Evolutionary conservation across 2,113 vertebrate genomes (phyloP).

Genomic region (Catagonus wagneri): DNA sequence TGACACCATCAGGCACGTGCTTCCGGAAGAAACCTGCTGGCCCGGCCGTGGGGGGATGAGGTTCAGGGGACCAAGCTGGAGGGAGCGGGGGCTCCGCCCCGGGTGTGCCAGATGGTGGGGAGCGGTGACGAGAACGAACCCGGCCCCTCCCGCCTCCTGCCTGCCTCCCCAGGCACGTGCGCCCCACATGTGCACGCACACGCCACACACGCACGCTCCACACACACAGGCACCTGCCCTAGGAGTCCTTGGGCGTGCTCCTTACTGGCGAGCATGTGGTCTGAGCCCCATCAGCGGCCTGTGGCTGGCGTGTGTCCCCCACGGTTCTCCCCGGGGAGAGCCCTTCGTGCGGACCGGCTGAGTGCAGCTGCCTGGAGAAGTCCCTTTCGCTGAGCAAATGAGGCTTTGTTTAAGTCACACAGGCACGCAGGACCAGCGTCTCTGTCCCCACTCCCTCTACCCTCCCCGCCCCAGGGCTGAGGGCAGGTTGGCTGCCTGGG

Average conservation of each 20-base stretch:
- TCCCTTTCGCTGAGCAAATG: background rate
- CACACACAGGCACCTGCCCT: background rate
- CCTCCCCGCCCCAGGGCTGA: background rate
- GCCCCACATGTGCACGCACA: too few relatives aligned
- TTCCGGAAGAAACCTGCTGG: background rate
- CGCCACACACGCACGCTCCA: background rate
- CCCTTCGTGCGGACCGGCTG: background rate
- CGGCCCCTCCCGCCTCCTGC: background rate
- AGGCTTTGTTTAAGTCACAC: background rate
- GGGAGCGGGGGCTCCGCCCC: background rate
- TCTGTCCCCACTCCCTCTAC: accelerated
- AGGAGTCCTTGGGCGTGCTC: background rate
- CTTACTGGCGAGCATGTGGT: accelerated
- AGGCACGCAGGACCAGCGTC: background rate
- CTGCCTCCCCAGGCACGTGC: background rate
- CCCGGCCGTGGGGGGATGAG: too few relatives aligned
- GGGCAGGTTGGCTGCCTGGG: too few relatives aligned
- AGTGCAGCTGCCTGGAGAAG: accelerated
- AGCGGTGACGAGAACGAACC: background rate
- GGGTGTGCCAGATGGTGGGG: accelerated
- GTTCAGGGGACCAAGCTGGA: background rate
- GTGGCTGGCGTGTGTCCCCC: background rate
- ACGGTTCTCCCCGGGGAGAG: background rate
- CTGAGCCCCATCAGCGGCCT: accelerated
- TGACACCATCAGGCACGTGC: accelerated